Base-by-base conservation (phyloP, 2,888 invertebrate species). In the Ophraella communa region DNA sequence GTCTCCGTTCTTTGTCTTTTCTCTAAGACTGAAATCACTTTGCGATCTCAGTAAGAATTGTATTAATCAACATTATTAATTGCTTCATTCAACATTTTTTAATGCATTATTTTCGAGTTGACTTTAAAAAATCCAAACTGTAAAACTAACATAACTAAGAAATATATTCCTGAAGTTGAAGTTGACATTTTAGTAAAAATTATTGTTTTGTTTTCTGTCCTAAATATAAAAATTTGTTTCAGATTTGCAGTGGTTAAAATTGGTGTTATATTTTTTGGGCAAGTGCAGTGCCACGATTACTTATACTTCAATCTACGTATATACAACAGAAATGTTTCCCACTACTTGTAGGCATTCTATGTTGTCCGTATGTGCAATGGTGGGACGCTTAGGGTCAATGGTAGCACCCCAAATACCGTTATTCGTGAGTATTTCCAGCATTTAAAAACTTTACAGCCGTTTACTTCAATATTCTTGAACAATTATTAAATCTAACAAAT, bases 321-420 rank as follows among this genome's bases (percentile, higher is more conserved):
- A 66, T 52, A 74, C 90, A 35, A 85, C 89, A 42, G 91, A 91
- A 81, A 83, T 91, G 80, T 91, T 90, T 79, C 91, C 91, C 8
- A 91, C 91, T 51, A 84, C 83, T 66, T 81, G 87, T 56, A 85
- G 91, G 60, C 87, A 88, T 75, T 88, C 89, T 17, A 84, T 89
- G 70, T 83, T 91, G 52, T 88, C 89, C 3, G 84, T 88, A 53
- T 89, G 89, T 80, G 89, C 90, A 52, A 89, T 90, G 83, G 85
- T 89, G 70, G 91, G 91, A 45, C 84, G 90, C 11, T 71, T 90
- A 63, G 91, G 91, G 11, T 88, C 89, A 14, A 87, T 90, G 77
- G 79, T 89, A 57, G 90, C 91, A 24, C 91, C 91, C 35, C 90
- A 90, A 80, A 88, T 90, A 10, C 88, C 88, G 14, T 80, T 90